Evolutionary conservation across 2,797 vertebrate species (phyloP), one percentile per base, ranked within the genome.

Genomic region (Nothura maculosa): DNA sequence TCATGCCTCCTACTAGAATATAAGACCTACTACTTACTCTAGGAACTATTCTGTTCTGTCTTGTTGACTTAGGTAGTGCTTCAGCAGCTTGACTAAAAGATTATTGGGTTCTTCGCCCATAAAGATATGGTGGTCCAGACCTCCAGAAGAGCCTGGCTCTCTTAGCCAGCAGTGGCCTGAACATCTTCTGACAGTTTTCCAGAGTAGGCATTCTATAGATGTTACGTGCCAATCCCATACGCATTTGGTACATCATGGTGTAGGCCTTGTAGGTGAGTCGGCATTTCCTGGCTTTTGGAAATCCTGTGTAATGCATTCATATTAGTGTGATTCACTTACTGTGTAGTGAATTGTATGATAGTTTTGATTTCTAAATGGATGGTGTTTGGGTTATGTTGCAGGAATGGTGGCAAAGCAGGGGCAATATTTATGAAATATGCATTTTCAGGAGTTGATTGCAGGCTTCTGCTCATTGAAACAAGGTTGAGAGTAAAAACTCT

Each of bases 31-130:
- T 81, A 73, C 27, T 54, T 85, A 48, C 34, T 15, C 6, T 62
- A 54, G 32, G 40, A 70, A 64, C 87, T 81, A 54, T 75, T 87
- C 24, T 32, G 64, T 87, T 81, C 50, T 75, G 91, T 87, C 24
- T n/a, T 75, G 22, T 89, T 87, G 77, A 64, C 83, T 85, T 67
- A 48, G 36, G 25, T 66, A 64, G 28, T 62, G 15, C 22, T 67
- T 73, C 43, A 75, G 42, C 40, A 87, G n/a, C 32, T n/a, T 74
- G 36, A 52, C 4, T 20, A 47, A 50, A 55, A 4, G 19, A 45
- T 79, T 76, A 58, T n/a, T 67, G 58, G n/a, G 81, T 87, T n/a
- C 14, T 69, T 14, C 38, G 74, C 19, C 25, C 28, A 21, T 19
- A 55, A 55, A 58, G 30, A 20, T 67, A 28, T 9, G 24, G 11